Percentiles rank a stretch among this genome's conserved stretches.
Evolutionary conservation across 2,797 vertebrate genomes (phyloP).

Genomic region (Phrynocephalus guinanensis): DNA sequence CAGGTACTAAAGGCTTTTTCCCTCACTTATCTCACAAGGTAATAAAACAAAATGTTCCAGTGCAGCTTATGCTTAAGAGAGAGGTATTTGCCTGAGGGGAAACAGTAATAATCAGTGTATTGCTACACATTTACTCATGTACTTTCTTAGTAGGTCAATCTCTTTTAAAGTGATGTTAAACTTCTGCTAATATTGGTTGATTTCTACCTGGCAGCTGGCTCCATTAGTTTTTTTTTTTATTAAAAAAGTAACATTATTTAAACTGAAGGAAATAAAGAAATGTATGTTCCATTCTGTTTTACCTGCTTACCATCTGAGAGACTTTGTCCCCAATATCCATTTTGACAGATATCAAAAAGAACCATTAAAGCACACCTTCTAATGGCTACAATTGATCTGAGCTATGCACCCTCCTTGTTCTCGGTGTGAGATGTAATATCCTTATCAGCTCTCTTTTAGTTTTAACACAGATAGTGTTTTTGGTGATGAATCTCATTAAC

Average conservation of each 20-base stretch:
- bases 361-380: constrained; percentile 83
- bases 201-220: constrained; percentile 77
- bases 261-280: constrained; percentile 62
- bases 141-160: constrained; percentile 90
- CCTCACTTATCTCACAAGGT: constrained; percentile 92
- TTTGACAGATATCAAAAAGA: constrained; percentile 78
- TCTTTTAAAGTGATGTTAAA: constrained; percentile 89
- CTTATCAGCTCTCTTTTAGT: constrained; percentile 88
- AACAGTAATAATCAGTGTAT: constrained; percentile 92
- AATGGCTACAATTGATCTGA: constrained; percentile 85
- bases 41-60: constrained; percentile 96
- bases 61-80: constrained; percentile 90
- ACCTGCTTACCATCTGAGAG: constrained; percentile 69
- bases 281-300: constrained; percentile 67
- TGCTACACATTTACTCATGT: constrained; percentile 90
- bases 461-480: constrained; percentile 87
- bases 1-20: constrained; percentile 87
- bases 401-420: constrained; percentile 81
- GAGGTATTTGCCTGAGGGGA: constrained; percentile 96
- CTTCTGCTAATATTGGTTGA: constrained; percentile 86
- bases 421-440: constrained; percentile 83
- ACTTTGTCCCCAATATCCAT: constrained; percentile 77
- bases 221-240: constrained; percentile 42
- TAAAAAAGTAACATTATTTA: constrained; percentile 16
- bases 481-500: constrained; percentile 85